Evolutionary conservation across 2,888 invertebrate species (phyloP), one percentile per base, ranked within the genome.

Genomic region (Periphyllus acericola): DNA sequence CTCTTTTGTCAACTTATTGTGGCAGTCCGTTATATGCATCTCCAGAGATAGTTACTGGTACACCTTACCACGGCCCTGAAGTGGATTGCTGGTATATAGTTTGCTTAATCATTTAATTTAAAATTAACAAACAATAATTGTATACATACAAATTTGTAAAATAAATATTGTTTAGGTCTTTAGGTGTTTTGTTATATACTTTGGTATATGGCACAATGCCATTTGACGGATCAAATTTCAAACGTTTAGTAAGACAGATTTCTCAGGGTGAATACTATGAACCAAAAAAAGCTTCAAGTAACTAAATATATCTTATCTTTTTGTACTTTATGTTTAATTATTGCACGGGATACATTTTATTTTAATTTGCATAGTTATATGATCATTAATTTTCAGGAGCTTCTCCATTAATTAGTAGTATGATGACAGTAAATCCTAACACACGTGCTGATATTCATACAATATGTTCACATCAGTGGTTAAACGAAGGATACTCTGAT

Each of bases 141-240:
- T 74, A 29, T 76, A n/a, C 25, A 25, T 60, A 0, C 21, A 25
- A 68, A 83, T 76, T 60, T 72, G 34, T 81, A 72, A 29, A 25
- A 46, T 11, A 81, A 83, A 74, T 86, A 83, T 89, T 76, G 83
- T 89, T 93, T 92, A 94, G 94, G 99, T 99, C 99, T 40, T 93
- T 99, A 89, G 99, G 99, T 87, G 99, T 99, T 81, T 93, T 99
- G 80, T 93, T 99, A 19, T 99, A 99, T 92, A 99, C 99, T 79
- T 93, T 99, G 91, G 99, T 99, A 90, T 99, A 99, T 92, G 99
- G 99, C 90, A 98, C 99, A 90, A 99, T 99, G 99, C 99, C 97
- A 85, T 99, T 99, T 92, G 99, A 99, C 93, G 99, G 99, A 89
- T 97, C 98, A 89, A 98, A 99, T 93, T 99, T 99, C 92, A 98